Evolutionary conservation across 2,797 vertebrate genomes (phyloP).

Genomic region (Sebastes itinus): DNA sequence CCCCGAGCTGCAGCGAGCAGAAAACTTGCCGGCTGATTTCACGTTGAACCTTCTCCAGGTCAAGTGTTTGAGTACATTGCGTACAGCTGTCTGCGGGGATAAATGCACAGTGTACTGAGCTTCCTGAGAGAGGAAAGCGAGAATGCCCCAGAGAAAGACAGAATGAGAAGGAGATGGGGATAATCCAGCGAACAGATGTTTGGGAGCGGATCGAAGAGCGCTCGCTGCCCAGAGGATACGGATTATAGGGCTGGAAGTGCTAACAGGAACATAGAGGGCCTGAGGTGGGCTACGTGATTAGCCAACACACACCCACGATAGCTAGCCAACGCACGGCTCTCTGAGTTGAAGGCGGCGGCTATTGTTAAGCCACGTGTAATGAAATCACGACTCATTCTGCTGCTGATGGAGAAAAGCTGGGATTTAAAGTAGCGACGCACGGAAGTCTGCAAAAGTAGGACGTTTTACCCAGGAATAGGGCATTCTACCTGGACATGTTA

Average conservation of each 20-base stretch:
- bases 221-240: slow-evolving; percentile 47
- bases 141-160: slow-evolving; percentile 62
- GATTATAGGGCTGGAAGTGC: slow-evolving; percentile 58
- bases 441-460: neutral
- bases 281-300: slow-evolving; percentile 40
- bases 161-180: slow-evolving; percentile 54
- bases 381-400: neutral
- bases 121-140: slow-evolving; percentile 61
- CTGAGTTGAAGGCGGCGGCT: slow-evolving; percentile 1
- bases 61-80: slow-evolving; percentile 43
- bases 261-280: slow-evolving; percentile 50
- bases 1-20: neutral
- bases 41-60: slow-evolving; percentile 32
- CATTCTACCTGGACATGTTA: neutral
- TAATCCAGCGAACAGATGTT: slow-evolving; percentile 76
- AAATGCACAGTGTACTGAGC: slow-evolving; percentile 25
- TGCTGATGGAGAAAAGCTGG: slow-evolving; percentile 10
- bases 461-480: neutral
- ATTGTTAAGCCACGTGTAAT: slow-evolving; percentile 26
- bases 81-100: slow-evolving; percentile 57
- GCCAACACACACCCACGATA: neutral
- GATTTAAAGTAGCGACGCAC: slow-evolving; percentile 10
- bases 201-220: slow-evolving; percentile 40
- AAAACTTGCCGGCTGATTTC: slow-evolving; percentile 6
- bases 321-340: neutral